Evolutionary conservation across 2,113 vertebrate genomes (phyloP).

Genomic region (Chlorodrepanis virens): DNA sequence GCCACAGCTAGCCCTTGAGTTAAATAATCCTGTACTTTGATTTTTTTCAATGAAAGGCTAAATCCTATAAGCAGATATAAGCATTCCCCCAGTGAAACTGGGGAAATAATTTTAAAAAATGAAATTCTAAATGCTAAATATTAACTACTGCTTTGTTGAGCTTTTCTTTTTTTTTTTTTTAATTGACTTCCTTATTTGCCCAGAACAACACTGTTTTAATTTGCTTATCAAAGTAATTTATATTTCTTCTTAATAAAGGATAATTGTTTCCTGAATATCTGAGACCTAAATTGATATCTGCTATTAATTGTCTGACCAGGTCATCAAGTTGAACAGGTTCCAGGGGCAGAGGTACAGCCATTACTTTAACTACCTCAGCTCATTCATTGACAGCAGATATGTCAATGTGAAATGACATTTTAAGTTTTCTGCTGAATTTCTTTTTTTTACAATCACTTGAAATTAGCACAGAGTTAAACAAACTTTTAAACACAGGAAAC

Average conservation of each 20-base stretch:
- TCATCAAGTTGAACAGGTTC: background rate
- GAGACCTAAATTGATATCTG: background rate
- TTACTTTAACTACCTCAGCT: background rate
- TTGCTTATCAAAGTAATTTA: background rate
- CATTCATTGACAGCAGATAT: background rate
- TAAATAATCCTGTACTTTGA: background rate
- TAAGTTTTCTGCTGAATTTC: conserved; percentile 18
- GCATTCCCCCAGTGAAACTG: background rate
- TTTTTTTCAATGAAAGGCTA: background rate
- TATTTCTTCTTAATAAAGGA: background rate
- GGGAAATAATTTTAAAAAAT: background rate
- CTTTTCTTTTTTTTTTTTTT: background rate
- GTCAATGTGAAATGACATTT: background rate
- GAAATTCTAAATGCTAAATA: background rate
- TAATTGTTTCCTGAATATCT: background rate
- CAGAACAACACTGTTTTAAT: background rate
- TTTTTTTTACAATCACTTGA: background rate
- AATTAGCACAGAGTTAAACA: background rate
- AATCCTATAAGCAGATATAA: background rate
- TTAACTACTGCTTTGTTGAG: background rate
- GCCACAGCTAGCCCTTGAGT: background rate
- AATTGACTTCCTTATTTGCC: background rate
- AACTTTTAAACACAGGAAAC: background rate
- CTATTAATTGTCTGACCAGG: background rate
- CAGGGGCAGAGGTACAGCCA: background rate